Evolutionary conservation across 2,888 invertebrate genomes (phyloP).

Genomic region (Pinctada fucata): DNA sequence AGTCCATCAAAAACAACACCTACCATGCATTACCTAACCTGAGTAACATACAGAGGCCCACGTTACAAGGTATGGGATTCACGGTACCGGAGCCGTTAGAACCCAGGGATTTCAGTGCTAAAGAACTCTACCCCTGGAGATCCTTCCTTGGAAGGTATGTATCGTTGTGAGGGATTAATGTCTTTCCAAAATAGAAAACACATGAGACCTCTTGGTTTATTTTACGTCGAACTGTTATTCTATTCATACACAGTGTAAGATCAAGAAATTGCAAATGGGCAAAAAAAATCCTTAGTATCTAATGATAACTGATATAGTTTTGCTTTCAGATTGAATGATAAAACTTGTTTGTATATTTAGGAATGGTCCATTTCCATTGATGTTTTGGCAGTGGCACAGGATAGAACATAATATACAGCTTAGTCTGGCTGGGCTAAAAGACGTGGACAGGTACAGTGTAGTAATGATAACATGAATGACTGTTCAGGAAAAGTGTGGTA

Average conservation of each 20-base stretch:
- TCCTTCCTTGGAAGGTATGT: conserved; percentile 70
- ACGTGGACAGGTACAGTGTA: conserved; percentile 72
- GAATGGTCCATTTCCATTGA: conserved; percentile 71
- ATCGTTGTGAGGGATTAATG: not conserved
- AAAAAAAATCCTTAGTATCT: no score
- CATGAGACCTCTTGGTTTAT: not conserved
- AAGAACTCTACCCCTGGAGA: conserved; percentile 71
- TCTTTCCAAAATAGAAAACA: not conserved
- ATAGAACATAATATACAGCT: conserved; percentile 73
- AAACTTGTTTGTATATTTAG: conserved; percentile 48
- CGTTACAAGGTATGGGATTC: conserved; percentile 63
- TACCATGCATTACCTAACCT: conserved; percentile 71
- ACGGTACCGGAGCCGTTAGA: conserved; percentile 75
- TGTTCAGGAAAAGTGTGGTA: no score
- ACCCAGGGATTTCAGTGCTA: conserved; percentile 67
- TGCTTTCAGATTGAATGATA: not conserved
- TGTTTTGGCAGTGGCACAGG: conserved; percentile 73
- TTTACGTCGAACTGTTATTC: no score
- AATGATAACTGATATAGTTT: no score
- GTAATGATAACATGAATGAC: no score
- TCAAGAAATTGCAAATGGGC: no score
- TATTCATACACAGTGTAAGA: no score
- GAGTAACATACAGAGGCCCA: conserved; percentile 69
- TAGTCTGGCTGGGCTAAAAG: conserved; percentile 74
- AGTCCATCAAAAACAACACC: conserved; percentile 73